Conservation (phyloP, 2,888 invertebrate species). For the Ectropis crepuscularia region DNA sequence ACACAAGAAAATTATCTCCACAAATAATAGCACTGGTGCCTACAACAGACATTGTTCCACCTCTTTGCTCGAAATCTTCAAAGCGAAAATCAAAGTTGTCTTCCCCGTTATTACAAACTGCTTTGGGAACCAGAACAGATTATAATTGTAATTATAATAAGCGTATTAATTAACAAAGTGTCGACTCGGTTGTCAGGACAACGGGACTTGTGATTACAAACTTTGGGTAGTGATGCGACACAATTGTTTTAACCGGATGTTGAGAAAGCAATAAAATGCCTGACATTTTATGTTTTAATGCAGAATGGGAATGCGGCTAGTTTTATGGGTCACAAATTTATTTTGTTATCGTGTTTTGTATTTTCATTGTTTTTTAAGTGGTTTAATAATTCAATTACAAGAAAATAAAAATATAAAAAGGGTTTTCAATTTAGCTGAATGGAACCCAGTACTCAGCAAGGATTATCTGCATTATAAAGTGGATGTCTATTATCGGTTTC, state of each 20-base stretch:
- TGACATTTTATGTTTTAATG: too few species aligned
- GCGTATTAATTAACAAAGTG: conserved; percentile 27
- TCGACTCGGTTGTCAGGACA: conserved; percentile 10
- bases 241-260: conserved; percentile 3
- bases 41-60: not conserved
- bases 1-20: not conserved
- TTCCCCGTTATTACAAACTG: conserved; percentile 9
- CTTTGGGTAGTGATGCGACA: not conserved
- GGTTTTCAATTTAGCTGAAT: too few species aligned
- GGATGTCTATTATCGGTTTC: too few species aligned
- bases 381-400: too few species aligned
- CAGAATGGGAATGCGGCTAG: too few species aligned
- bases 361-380: too few species aligned
- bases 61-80: conserved; percentile 6
- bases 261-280: too few species aligned
- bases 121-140: conserved; percentile 13
- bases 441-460: too few species aligned
- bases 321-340: too few species aligned
- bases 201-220: conserved; percentile 9
- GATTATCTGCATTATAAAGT: too few species aligned
- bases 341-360: too few species aligned
- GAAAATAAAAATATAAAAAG: too few species aligned
- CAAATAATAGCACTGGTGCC: not conserved
- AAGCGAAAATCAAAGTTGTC: conserved; percentile 8
- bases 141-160: conserved; percentile 24